Evolutionary conservation across 2,113 vertebrate species (phyloP).

Genomic region (Crypturellus undulatus): DNA sequence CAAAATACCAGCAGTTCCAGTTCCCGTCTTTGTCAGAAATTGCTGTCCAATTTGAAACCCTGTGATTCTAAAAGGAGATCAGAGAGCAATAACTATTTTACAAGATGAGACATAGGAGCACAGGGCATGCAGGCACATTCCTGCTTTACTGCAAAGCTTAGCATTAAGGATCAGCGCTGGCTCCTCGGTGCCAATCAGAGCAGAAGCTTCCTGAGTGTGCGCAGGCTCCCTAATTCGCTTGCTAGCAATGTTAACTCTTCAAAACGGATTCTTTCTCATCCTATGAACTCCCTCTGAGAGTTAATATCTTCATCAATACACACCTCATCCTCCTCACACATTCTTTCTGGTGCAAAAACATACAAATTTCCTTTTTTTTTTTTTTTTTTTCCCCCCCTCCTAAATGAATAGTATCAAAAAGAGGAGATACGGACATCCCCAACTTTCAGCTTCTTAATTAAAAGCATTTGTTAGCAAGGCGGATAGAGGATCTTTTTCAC

Average conservation of each 20-base stretch:
- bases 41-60: background rate
- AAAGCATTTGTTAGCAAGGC: background rate
- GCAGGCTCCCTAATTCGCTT: background rate
- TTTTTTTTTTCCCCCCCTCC: no score
- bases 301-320: background rate
- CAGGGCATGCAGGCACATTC: background rate
- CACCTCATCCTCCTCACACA: background rate
- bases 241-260: background rate
- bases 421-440: background rate
- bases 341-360: background rate
- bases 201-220: background rate
- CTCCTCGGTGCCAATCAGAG: background rate
- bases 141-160: background rate
- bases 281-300: background rate
- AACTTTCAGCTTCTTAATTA: slow-evolving; percentile 31
- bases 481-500: background rate
- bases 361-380: background rate
- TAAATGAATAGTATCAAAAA: background rate
- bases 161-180: background rate
- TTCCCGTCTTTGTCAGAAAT: background rate
- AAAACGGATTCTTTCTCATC: background rate
- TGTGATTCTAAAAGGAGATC: background rate
- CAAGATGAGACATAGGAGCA: background rate
- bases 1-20: background rate
- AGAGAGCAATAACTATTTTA: slow-evolving; percentile 31